A percentile compares a stretch with the other conserved stretches of the same genome.
Evolutionary conservation across 30 jellyfish, hydroid and myxozoan species (phyloP).

Genomic region (Turritopsis dohrnii): DNA sequence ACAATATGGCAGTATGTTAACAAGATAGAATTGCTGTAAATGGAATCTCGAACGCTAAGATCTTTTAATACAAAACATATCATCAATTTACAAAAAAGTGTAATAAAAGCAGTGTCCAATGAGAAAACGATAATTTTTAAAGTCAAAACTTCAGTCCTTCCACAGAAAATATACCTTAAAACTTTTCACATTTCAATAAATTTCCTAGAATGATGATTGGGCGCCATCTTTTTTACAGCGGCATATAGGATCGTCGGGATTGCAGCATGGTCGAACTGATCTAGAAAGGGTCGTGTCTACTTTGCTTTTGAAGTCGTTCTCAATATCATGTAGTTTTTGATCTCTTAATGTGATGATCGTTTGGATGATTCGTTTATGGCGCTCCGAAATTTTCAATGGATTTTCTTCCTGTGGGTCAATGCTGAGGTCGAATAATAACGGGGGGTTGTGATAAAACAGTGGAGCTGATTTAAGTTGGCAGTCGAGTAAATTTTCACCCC

Average conservation of each 20-base stretch:
- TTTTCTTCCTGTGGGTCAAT: conserved; percentile 7
- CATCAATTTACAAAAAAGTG: too few relatives aligned
- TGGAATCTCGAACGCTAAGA: too few relatives aligned
- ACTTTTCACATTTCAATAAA: background rate
- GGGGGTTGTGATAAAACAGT: background rate
- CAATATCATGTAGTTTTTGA: background rate
- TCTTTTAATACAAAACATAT: too few relatives aligned
- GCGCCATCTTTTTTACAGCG: conserved; percentile 10
- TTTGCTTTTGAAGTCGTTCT: background rate
- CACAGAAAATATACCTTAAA: too few relatives aligned
- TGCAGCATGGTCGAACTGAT: conserved; percentile 14
- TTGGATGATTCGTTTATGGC: background rate
- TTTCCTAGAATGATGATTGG: too few relatives aligned
- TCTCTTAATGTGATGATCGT: background rate
- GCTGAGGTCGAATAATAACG: conserved; percentile 8
- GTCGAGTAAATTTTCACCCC: background rate
- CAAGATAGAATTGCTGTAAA: too few relatives aligned
- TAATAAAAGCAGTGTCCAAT: too few relatives aligned
- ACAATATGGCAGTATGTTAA: too few relatives aligned
- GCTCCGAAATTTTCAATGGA: background rate
- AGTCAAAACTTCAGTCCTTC: too few relatives aligned
- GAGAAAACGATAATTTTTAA: too few relatives aligned
- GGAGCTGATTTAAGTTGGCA: background rate
- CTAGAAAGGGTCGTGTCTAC: background rate
- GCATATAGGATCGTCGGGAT: background rate